Base-by-base conservation (phyloP, 2,888 invertebrate genomes). In the Sinotaia quadrata region DNA sequence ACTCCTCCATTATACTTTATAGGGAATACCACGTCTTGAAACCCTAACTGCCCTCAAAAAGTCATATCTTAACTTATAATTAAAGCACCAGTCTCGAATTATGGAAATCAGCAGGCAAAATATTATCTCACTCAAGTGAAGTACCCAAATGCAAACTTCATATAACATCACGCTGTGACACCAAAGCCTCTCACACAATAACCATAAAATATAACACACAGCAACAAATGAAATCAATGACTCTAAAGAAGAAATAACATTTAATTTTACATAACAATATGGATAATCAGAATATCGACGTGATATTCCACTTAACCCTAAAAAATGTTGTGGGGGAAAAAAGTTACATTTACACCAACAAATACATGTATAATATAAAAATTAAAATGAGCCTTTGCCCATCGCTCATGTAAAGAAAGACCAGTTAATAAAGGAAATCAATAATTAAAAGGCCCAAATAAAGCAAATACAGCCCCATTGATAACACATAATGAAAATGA, bases 241-340 rank as follows among this genome's bases (percentile, higher is more conserved):
- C 2, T 81, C 82, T 41, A 78, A 68, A 8, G 81, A 78, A 0
- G 79, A 78, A 29, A 81, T 37, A 4, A 75, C 65, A 66, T 84
- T 81, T 75, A 81, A 84, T 58, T 67, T 67, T 29, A 58, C 71
- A 60, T 76, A 93, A 29, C 90, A 89, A 87, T 93, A 92, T 0
- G 93, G 92, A 65, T 93, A 93, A 87, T 93, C 92, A 3, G 93
- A 92, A 62, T 93, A 93, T 72, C 94, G 93, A 68, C 94, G 93
- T 57, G 93, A 94, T 89, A 94, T 93, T 0, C 92, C 92, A 34
- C 90, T 90, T 89, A 93, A 85, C 62, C 93, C 92, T 88, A 93
- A 86, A 81, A 94, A 94, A 89, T 94, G 93, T 91, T 93, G 92
- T n/a, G n/a, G 0, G 94, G 93, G n/a, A 94, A 94, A 88, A 94